Evolutionary conservation across 2,113 vertebrate species (phyloP), one percentile per base, ranked within the genome.

Genomic region (Gallinago jamesoni): DNA sequence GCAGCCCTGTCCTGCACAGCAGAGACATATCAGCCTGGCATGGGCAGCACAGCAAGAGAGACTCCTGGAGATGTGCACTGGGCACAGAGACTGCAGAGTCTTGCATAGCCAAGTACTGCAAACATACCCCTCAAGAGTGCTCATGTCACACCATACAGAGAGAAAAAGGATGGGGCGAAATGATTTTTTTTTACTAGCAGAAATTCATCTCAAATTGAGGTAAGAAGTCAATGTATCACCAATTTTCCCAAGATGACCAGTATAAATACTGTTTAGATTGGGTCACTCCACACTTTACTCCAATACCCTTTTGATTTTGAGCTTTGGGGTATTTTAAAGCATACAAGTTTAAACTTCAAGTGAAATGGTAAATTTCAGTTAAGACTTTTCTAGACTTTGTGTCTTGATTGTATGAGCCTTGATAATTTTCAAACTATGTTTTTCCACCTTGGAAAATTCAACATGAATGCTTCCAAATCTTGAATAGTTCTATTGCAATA

Each of bases 241-340:
- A 82, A 87, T 96, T 95, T 93, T 45, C 93, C 81, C 84, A 47
- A 78, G 87, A 94, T 52, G 89, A 55, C 73, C 84, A 64, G 37
- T 33, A 91, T 74, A 91, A 95, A 84, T 57, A 37, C 62, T 27
- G 60, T 48, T 60, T 53, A 79, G 84, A 82, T 73, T 91, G 87
- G 68, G 74, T 91, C 92, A 66, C 76, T 89, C 84, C 53, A 60
- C 45, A 66, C 45, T 87, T 78, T 47, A 67, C 69, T 78, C 73
- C 87, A 81, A 91, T 63, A 94, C 81, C 81, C 89, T 87, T 93
- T 96, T 43, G 87, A 84, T 84, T 87, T 92, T 14, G 33, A 78
- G 80, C 66, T 89, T 48, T 22, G 48, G 53, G 62, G 52, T 63
- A 47, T 84, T 96, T 68, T 64, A 75, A 79, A 93, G 66, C 62